A percentile compares a stretch with the other conserved stretches of the same genome.
These are phyloP conservation scores for Dipus sagitta DNA, from an alignment of 2,797 vertebrate genomes.

Conservation along the genomic window DNA sequence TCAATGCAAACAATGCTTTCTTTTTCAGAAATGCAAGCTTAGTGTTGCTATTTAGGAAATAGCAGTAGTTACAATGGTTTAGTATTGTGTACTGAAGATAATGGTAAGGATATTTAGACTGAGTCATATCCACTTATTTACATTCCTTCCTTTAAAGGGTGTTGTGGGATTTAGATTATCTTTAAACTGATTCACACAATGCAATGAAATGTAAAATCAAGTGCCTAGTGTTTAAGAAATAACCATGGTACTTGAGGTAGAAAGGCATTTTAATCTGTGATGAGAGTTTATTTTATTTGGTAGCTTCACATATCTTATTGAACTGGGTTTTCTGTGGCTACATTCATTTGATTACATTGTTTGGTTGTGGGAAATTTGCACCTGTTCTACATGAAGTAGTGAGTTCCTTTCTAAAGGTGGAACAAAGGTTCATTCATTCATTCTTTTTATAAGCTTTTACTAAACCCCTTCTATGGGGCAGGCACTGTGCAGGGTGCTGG, in stretches of 20 bases:
- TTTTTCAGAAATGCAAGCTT: constrained; percentile 29
- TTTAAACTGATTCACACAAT: constrained; percentile 19
- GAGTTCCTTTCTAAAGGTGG: constrained; percentile 33
- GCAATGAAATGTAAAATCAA: constrained; percentile 51
- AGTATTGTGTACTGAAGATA: constrained; percentile 66
- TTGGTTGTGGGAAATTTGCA: constrained; percentile 52
- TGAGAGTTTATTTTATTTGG: constrained; percentile 60
- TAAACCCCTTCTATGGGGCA: not conserved
- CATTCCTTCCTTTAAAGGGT: constrained; percentile 13
- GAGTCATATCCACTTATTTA: constrained; percentile 71
- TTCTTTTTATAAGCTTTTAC: constrained; percentile 21
- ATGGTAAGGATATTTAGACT: constrained; percentile 51
- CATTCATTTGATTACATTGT: constrained; percentile 68
- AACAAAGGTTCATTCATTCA: constrained; percentile 73
- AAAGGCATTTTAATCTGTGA: constrained; percentile 59
- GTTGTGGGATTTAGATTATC: constrained; percentile 62
- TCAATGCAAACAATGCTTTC: constrained; percentile 30
- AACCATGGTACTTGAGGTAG: not conserved
- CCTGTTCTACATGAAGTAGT: not conserved
- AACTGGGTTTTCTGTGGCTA: constrained; percentile 49
- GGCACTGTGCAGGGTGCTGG: not conserved
- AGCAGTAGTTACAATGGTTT: constrained; percentile 21
- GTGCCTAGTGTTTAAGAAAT: constrained; percentile 52
- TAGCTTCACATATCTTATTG: constrained; percentile 49
- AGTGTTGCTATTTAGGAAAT: constrained; percentile 63